phyloP scores from a whole-genome alignment of 2,113 vertebrate species.

The Butorides virescens region DNA sequence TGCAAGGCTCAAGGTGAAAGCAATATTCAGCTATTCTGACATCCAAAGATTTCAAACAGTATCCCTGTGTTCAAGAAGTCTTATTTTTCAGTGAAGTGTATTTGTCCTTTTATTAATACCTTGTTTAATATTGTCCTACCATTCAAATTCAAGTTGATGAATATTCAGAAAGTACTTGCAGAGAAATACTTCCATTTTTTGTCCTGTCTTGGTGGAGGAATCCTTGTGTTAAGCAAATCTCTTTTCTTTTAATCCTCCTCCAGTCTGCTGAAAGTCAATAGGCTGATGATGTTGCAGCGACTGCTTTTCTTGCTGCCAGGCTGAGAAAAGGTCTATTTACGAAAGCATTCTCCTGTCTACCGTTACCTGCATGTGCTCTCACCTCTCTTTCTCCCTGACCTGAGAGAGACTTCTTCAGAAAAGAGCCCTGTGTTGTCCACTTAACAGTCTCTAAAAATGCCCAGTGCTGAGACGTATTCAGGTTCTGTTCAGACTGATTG shows the following conservation, averaged over 20 bases:
- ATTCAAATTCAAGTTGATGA: not conserved
- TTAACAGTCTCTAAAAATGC: not conserved
- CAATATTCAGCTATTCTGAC: not conserved
- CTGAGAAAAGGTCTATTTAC: not conserved
- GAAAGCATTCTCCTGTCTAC: not conserved
- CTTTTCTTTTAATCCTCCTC: not conserved
- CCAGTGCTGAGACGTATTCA: not conserved
- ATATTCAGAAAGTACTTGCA: not conserved
- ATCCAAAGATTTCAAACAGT: not conserved
- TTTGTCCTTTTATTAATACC: not conserved
- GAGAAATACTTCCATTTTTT: not conserved
- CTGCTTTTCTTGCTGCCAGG: not conserved
- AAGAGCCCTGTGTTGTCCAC: not conserved
- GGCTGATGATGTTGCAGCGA: not conserved
- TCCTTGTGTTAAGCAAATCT: not conserved
- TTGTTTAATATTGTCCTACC: not conserved
- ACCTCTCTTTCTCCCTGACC: not conserved
- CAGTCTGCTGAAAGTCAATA: not conserved
- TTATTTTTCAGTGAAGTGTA: not conserved
- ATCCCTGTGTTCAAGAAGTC: not conserved
- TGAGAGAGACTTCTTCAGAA: not conserved
- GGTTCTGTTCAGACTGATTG: not conserved
- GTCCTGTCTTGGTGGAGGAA: not conserved
- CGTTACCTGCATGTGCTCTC: accelerated
- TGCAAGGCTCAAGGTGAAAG: not conserved